Percentiles rank a stretch among this genome's conserved stretches.
These are phyloP conservation scores for Otolemur garnettii DNA, from an alignment of 2,113 vertebrate genomes.

Conservation along the genomic window DNA sequence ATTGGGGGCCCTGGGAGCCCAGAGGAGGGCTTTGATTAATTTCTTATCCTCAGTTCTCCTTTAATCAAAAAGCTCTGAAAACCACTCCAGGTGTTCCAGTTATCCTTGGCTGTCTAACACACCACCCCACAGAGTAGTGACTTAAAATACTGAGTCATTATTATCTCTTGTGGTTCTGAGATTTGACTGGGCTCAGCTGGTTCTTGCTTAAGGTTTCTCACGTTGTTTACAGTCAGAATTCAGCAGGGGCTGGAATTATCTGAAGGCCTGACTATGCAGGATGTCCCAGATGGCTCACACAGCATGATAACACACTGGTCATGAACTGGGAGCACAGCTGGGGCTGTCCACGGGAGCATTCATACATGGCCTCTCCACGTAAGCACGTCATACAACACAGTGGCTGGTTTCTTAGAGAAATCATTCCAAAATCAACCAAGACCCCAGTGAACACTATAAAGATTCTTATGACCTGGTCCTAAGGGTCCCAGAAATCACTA, in stretches of 20 bases:
- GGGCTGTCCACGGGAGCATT: neutral
- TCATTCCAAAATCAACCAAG: neutral
- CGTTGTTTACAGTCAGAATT: neutral
- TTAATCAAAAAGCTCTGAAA: neutral
- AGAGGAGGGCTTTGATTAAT: neutral
- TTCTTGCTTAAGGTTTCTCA: neutral
- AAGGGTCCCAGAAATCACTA: neutral
- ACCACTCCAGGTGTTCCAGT: neutral
- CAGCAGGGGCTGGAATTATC: neutral
- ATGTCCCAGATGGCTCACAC: neutral
- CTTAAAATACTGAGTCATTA: rapidly evolving
- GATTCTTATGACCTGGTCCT: neutral
- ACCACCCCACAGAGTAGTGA: rapidly evolving
- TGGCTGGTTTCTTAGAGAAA: neutral
- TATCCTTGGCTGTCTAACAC: neutral
- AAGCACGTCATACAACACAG: neutral
- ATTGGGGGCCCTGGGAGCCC: neutral
- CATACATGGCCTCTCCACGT: too few species aligned
- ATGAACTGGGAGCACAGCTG: rapidly evolving
- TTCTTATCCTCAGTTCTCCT: neutral
- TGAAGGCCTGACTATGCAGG: neutral
- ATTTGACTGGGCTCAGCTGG: neutral
- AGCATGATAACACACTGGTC: neutral
- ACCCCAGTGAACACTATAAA: too few species aligned
- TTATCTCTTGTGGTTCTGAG: neutral